A percentile compares a stretch with the other conserved stretches of the same genome.
Conservation (phyloP, 2,888 invertebrate species). For the Philaethria dido region DNA sequence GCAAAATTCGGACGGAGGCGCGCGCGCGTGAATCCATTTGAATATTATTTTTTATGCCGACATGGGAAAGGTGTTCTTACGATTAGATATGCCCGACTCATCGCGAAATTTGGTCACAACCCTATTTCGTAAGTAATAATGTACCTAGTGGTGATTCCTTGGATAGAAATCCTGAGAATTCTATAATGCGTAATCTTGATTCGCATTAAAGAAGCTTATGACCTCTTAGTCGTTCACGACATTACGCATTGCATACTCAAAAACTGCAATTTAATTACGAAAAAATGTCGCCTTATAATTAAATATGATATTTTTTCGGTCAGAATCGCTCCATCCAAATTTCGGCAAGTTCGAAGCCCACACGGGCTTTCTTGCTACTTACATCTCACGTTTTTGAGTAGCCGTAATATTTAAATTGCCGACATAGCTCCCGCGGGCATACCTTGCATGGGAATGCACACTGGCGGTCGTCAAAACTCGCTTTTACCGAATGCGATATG, state of each 20-base stretch:
- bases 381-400: slow-evolving; percentile 83
- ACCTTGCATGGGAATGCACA: slow-evolving; percentile 81
- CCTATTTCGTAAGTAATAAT: slow-evolving; percentile 47
- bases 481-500: slow-evolving; percentile 79
- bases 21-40: slow-evolving; percentile 82
- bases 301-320: slow-evolving; percentile 61
- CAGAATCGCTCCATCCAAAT: slow-evolving; percentile 72
- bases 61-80: slow-evolving; percentile 71
- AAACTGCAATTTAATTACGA: slow-evolving; percentile 77
- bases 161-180: slow-evolving; percentile 51
- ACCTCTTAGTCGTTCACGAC: slow-evolving; percentile 53
- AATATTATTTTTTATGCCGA: slow-evolving; percentile 78
- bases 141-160: slow-evolving; percentile 30
- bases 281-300: slow-evolving; percentile 74
- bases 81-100: slow-evolving; percentile 49
- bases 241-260: slow-evolving; percentile 69
- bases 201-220: slow-evolving; percentile 54
- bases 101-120: slow-evolving; percentile 48
- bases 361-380: slow-evolving; percentile 78
- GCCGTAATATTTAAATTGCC: slow-evolving; percentile 83
- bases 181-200: slow-evolving; percentile 74
- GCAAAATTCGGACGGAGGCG: slow-evolving; percentile 80
- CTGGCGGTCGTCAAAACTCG: slow-evolving; percentile 77
- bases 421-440: slow-evolving; percentile 81
- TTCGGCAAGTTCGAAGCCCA: slow-evolving; percentile 71